These are phyloP conservation scores for Orthosia gothica DNA, from an alignment of 2,888 invertebrate species.

Conservation along the genomic window DNA sequence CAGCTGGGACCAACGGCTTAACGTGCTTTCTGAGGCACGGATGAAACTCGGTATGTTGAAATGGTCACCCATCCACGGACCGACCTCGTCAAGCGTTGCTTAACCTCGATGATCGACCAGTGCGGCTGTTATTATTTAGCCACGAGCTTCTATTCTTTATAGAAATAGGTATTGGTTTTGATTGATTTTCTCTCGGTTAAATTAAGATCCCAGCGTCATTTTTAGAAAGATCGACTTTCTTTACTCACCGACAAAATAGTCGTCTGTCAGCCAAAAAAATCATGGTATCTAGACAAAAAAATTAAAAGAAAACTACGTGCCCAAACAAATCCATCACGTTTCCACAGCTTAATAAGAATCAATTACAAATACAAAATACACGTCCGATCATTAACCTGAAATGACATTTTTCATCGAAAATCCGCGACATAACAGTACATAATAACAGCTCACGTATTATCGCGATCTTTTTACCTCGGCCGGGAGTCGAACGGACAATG, in stretches of 20 bases:
- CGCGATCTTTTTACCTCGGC: conserved; percentile 72
- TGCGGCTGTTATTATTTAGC: too few relatives aligned
- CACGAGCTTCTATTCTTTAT: too few relatives aligned
- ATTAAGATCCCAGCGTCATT: not conserved
- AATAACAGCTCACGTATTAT: conserved; percentile 77
- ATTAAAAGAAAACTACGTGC: conserved; percentile 34
- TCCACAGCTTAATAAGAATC: conserved; percentile 36
- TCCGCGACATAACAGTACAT: conserved; percentile 54
- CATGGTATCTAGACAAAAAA: too few relatives aligned
- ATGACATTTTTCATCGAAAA: conserved; percentile 65
- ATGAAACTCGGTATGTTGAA: too few relatives aligned
- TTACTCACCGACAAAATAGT: not conserved
- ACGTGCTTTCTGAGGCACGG: too few relatives aligned
- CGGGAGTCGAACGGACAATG: conserved; percentile 80
- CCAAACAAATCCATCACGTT: conserved; percentile 30
- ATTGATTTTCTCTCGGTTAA: not conserved
- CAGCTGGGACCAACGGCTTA: too few relatives aligned
- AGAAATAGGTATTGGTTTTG: too few relatives aligned
- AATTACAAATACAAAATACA: conserved; percentile 60
- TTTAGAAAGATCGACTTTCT: not conserved
- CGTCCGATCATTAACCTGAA: conserved; percentile 64
- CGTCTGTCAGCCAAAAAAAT: not conserved
- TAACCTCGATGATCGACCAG: too few relatives aligned
- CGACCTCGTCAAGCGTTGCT: too few relatives aligned
- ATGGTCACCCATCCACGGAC: too few relatives aligned